Evolutionary conservation across 2,888 invertebrate genomes (phyloP), one percentile per base, ranked within the genome.

Genomic region (Monopis laevigella): DNA sequence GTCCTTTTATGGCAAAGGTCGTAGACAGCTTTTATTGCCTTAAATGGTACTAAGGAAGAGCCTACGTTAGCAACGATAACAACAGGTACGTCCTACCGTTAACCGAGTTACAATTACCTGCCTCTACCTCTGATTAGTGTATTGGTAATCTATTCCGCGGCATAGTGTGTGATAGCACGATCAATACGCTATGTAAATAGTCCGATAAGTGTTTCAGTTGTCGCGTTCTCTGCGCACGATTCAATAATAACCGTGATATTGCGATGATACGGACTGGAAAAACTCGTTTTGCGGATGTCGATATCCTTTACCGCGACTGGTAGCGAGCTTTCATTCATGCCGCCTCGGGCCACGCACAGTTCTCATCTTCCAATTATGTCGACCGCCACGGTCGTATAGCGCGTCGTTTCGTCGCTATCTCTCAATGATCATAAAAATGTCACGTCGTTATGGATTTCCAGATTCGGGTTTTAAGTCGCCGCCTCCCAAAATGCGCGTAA

Each of bases 181-280:
- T 17, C 16, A 32, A 32, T 32, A 10, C 14, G 17, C 32, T 32
- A 32, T 32, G 32, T 32, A 74, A 74, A 75, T 71, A 74, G 69
- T 58, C 62, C 67, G 74, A 75, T 78, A 77, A 74, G 78, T 72
- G 70, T 65, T 69, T 70, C 65, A 75, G 73, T 74, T 77, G 78
- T 73, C 78, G 74, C 71, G 74, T 62, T 65, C 73, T 64, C 71
- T 65, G 65, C 62, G 68, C 69, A 65, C 66, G 73, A 69, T 75
- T 78, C 67, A 72, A 78, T 78, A 77, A 78, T 75, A 78, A 75
- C 75, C 77, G 72, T 78, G 77, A 78, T 80, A 80, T 75, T 70
- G 77, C 74, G 78, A 80, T 77, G 78, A 78, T 78, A 75, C 73
- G 62, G 67, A 80, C 78, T 78, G 77, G 78, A 78, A 78, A 80